Percentiles rank a stretch among this genome's conserved stretches.
Conservation (phyloP, 2,888 invertebrate genomes). For the Kuschelorhynchus macadamiae region DNA sequence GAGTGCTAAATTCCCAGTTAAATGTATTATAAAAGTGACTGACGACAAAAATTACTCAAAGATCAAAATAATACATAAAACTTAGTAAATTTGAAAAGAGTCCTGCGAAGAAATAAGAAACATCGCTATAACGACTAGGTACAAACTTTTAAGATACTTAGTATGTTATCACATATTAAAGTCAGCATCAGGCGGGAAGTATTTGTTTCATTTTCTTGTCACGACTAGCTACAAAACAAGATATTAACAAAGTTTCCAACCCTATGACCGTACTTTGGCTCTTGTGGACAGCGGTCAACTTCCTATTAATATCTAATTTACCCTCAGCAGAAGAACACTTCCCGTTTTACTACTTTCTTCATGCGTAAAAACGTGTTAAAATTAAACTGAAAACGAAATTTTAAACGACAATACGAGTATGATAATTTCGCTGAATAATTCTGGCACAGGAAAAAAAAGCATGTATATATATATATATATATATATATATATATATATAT, state of each 20-base stretch:
- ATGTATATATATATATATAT: no score
- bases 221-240: conserved; percentile 61
- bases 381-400: no score
- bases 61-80: no score
- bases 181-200: conserved; percentile 42
- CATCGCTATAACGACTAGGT: conserved; percentile 19
- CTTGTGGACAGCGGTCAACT: conserved; percentile 53
- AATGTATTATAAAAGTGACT: no score
- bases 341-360: conserved; percentile 21
- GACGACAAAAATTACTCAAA: no score
- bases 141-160: conserved; percentile 36
- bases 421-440: no score
- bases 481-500: no score
- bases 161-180: conserved; percentile 50
- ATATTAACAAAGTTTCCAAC: conserved; percentile 63
- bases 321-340: conserved; percentile 45
- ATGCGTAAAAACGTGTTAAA: no score
- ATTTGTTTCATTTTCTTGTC: conserved; percentile 60
- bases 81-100: not conserved
- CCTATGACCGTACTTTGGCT: conserved; percentile 51
- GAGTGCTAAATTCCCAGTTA: no score
- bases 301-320: conserved; percentile 52
- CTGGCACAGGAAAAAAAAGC: no score
- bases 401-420: no score
- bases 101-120: not conserved